phyloP scores from a whole-genome alignment of 2,113 vertebrate species.

The Myotis lucifugus region DNA sequence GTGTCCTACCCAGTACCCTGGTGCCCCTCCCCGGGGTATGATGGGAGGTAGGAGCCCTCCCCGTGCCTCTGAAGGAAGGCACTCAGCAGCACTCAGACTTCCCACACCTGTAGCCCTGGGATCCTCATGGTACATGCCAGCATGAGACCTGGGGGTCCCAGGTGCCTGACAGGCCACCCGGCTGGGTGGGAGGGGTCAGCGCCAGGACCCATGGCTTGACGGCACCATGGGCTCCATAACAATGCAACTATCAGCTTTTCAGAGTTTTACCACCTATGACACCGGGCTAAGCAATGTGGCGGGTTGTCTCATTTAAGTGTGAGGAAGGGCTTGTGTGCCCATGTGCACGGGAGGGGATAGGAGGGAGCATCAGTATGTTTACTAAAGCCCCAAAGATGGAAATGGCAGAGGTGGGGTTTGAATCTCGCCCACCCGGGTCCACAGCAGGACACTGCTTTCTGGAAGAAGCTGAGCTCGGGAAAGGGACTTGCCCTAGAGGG shows the following conservation, averaged over 20 bases:
- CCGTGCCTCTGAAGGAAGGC: not conserved
- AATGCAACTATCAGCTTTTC: not conserved
- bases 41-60: not conserved
- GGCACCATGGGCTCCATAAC: not conserved
- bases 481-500: not conserved
- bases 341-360: not conserved
- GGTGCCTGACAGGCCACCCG: not conserved
- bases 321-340: not conserved
- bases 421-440: not conserved
- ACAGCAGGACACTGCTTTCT: not conserved
- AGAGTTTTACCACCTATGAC: fast-evolving
- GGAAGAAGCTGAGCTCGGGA: not conserved
- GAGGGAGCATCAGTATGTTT: not conserved
- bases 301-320: not conserved
- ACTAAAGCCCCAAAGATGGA: not conserved
- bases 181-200: not conserved
- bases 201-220: no score
- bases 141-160: not conserved
- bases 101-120: not conserved
- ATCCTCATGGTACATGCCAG: not conserved
- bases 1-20: not conserved
- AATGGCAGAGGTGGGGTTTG: not conserved
- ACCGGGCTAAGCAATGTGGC: not conserved
- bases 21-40: not conserved
- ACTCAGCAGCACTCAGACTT: not conserved